A percentile compares a stretch with the other conserved stretches of the same genome.
Evolutionary conservation across 2,113 vertebrate genomes (phyloP).

Genomic region (Natator depressus): DNA sequence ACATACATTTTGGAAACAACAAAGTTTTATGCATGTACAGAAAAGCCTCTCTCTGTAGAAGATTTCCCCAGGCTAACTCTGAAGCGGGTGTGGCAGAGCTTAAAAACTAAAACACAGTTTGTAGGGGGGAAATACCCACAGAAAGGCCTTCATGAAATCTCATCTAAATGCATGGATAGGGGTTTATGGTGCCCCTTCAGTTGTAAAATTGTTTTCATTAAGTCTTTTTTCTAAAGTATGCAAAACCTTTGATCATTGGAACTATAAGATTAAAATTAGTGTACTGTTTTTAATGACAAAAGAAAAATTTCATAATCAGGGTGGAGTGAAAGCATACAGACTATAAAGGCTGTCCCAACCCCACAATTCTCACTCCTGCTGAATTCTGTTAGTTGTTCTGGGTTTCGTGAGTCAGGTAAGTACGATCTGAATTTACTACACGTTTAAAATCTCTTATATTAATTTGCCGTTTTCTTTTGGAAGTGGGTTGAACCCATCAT

Average conservation of each 20-base stretch:
- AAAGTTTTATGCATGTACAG: neutral
- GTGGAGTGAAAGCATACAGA: constrained; percentile 43
- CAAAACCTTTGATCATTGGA: neutral
- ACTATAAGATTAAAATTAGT: constrained; percentile 2
- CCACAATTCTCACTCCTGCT: constrained; percentile 22
- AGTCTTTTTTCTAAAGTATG: neutral
- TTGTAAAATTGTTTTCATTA: neutral
- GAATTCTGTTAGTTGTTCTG: neutral
- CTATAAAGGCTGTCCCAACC: constrained; percentile 60
- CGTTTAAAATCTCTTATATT: constrained; percentile 1
- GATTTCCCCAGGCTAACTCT: neutral
- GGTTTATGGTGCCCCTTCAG: neutral
- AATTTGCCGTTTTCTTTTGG: neutral
- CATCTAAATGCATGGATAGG: neutral
- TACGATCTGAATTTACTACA: neutral
- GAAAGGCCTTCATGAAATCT: neutral
- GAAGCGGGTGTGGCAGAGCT: neutral
- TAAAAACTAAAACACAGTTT: neutral
- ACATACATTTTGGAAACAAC: neutral
- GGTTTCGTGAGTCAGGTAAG: constrained; percentile 53
- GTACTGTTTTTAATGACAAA: constrained; percentile 57
- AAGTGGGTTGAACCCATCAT: neutral
- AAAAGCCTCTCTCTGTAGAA: neutral
- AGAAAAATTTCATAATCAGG: constrained; percentile 62
- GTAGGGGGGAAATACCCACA: neutral